Percentiles rank a stretch among this genome's conserved stretches.
Evolutionary conservation across 2,797 vertebrate genomes (phyloP).

Genomic region (Synaphobranchus kaupii): DNA sequence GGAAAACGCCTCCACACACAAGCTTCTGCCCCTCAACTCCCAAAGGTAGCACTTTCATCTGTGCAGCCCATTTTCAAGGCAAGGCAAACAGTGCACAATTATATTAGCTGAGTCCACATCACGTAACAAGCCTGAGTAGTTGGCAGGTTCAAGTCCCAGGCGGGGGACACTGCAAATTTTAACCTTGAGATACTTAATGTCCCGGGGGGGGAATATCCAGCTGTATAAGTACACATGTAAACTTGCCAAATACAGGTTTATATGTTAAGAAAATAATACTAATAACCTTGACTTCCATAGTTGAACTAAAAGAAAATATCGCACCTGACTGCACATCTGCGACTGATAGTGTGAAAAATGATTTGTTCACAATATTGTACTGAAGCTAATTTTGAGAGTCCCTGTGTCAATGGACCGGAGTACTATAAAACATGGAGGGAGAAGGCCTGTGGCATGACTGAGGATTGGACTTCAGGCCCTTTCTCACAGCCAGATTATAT

Average conservation of each 20-base stretch:
- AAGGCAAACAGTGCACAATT: background rate
- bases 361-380: background rate
- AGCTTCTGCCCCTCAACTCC: background rate
- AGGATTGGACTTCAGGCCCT: background rate
- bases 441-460: constrained; percentile 9
- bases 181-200: background rate
- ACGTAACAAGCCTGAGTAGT: background rate
- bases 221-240: background rate
- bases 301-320: background rate
- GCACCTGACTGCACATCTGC: background rate
- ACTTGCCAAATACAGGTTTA: background rate
- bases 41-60: background rate
- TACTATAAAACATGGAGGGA: background rate
- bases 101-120: background rate
- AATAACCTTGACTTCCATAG: background rate
- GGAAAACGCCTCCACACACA: background rate
- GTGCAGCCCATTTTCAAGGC: background rate
- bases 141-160: background rate
- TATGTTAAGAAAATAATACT: background rate
- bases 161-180: background rate
- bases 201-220: background rate
- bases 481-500: background rate
- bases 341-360: background rate
- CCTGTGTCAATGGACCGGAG: background rate
- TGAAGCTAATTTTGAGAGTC: background rate